Percentiles rank a stretch among this genome's conserved stretches.
These are phyloP conservation scores for Tipula confusa DNA, from an alignment of 2,888 invertebrate genomes.

Conservation along the genomic window DNA sequence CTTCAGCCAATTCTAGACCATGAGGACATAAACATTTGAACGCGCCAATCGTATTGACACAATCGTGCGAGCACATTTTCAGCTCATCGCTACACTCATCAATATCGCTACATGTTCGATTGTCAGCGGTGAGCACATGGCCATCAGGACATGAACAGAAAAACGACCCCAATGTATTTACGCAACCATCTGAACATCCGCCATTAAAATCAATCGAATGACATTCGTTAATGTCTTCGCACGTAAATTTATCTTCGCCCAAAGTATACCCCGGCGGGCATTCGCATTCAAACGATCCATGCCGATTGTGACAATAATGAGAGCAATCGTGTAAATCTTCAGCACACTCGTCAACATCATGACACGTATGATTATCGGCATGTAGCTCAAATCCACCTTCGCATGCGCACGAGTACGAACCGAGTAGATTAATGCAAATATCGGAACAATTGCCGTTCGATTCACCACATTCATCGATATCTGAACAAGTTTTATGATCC, in stretches of 20 bases:
- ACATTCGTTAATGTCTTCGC: conserved; percentile 46
- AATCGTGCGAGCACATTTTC: conserved; percentile 50
- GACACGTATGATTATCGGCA: conserved; percentile 46
- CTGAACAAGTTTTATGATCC: conserved; percentile 47
- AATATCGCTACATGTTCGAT: conserved; percentile 49
- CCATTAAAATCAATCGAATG: conserved; percentile 41
- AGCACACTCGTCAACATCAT: conserved; percentile 52
- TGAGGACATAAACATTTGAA: conserved; percentile 49
- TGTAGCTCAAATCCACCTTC: conserved; percentile 47
- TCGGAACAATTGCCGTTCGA: conserved; percentile 55
- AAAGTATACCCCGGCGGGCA: conserved; percentile 54
- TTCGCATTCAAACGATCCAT: conserved; percentile 55
- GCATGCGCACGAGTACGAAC: conserved; percentile 55
- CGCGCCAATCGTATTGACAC: conserved; percentile 49
- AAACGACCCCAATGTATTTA: conserved; percentile 52
- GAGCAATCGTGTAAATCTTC: conserved; percentile 49
- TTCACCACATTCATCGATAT: conserved; percentile 55
- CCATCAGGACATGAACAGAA: conserved; percentile 53
- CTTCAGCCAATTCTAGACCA: conserved; percentile 42
- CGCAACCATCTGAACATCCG: conserved; percentile 45
- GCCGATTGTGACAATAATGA: conserved; percentile 53
- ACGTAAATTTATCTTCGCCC: conserved; percentile 42
- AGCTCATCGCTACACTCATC: conserved; percentile 49
- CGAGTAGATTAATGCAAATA: conserved; percentile 56
- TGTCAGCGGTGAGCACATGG: conserved; percentile 43